These are phyloP conservation scores for Nettapus auritus DNA, from an alignment of 2,113 vertebrate genomes.

Conservation along the genomic window DNA sequence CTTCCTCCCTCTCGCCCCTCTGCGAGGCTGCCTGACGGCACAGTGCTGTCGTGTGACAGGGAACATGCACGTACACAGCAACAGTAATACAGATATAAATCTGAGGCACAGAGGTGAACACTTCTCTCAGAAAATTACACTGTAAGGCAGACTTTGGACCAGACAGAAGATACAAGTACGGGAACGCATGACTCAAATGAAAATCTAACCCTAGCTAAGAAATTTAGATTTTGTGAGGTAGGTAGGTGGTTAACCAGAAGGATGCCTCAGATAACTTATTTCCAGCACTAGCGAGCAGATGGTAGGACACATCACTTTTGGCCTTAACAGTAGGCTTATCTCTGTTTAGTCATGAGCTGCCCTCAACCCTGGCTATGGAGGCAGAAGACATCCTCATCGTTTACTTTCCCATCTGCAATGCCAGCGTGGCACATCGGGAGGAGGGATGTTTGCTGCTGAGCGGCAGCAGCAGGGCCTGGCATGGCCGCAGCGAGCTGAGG, in stretches of 20 bases:
- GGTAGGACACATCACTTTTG: neutral
- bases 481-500: too few species aligned
- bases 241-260: neutral
- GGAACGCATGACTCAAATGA: slow-evolving; percentile 2
- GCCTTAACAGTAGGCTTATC: neutral
- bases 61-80: neutral
- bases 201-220: slow-evolving; percentile 1
- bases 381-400: neutral
- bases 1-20: neutral
- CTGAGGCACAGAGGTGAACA: neutral
- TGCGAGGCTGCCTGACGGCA: neutral
- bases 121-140: neutral
- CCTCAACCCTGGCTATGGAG: neutral
- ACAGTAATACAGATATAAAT: slow-evolving; percentile 6
- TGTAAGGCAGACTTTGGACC: slow-evolving; percentile 29
- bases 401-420: neutral
- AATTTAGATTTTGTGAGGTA: neutral
- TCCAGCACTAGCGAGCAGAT: neutral
- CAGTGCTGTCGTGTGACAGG: neutral
- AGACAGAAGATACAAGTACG: slow-evolving; percentile 14
- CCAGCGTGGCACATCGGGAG: neutral
- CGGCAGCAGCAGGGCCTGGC: neutral
- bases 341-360: neutral
- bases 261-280: neutral
- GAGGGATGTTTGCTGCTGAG: neutral